Conservation (phyloP, 2,797 vertebrate genomes). For the Sebastiscus tertius region DNA sequence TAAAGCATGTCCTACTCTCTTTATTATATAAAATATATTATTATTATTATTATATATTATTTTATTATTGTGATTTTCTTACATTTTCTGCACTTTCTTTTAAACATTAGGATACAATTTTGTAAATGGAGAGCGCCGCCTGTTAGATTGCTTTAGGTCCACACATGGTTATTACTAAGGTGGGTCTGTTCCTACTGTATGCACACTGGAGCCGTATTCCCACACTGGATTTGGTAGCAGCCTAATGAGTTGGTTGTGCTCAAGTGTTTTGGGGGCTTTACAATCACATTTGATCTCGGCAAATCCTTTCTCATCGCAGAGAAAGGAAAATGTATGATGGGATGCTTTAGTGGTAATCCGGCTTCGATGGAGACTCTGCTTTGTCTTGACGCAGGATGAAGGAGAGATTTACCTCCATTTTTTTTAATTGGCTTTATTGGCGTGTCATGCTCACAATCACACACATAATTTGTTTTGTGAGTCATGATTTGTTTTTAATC, state of each 20-base stretch:
- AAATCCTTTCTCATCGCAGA: conserved; percentile 54
- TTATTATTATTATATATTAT: no score
- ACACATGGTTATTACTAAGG: background rate
- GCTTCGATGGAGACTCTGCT: conserved; percentile 23
- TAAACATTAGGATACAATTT: background rate
- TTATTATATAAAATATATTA: background rate
- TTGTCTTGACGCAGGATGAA: conserved; percentile 29
- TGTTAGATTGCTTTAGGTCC: background rate
- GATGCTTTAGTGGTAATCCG: conserved; percentile 37
- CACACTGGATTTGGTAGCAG: conserved; percentile 30
- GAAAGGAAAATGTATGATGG: conserved; percentile 26
- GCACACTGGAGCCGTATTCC: conserved; percentile 20
- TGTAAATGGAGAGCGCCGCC: background rate
- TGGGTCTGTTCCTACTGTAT: background rate
- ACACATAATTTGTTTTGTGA: background rate
- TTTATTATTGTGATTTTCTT: background rate
- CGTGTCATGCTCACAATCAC: background rate
- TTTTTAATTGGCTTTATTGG: background rate
- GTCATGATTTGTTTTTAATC: background rate
- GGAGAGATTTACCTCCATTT: conserved; percentile 15
- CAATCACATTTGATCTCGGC: conserved; percentile 44
- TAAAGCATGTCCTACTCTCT: background rate
- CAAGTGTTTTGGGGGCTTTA: conserved; percentile 37
- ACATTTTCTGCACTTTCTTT: background rate
- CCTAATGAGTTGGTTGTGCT: conserved; percentile 44